phyloP scores from a whole-genome alignment of 2,797 vertebrate genomes.

The Hirundo rustica region DNA sequence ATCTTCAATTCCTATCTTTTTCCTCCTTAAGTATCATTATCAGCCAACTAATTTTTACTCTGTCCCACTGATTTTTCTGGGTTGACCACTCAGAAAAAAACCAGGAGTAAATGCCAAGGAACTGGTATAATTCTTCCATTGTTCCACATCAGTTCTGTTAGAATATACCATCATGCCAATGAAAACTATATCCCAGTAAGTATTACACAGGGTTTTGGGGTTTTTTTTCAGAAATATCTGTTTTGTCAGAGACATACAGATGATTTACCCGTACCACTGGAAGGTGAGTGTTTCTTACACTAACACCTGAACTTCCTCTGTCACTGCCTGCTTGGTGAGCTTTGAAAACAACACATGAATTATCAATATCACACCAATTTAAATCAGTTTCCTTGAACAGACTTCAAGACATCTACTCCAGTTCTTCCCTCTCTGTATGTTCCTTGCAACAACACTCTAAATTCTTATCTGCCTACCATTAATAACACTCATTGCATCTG shows the following conservation, averaged over 20 bases:
- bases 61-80: background rate
- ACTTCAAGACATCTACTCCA: background rate
- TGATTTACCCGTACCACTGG: background rate
- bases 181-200: background rate
- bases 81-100: background rate
- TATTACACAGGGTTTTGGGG: background rate
- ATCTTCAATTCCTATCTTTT: background rate
- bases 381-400: background rate
- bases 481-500: background rate
- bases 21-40: background rate
- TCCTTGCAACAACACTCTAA: background rate
- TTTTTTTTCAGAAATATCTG: background rate
- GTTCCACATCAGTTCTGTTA: background rate
- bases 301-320: background rate
- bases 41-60: background rate
- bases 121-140: background rate
- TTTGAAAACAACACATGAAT: background rate
- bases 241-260: background rate
- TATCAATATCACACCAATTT: background rate
- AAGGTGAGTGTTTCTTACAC: background rate
- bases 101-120: background rate
- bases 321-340: background rate
- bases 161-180: background rate
- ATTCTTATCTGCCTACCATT: background rate
- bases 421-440: background rate